These are phyloP conservation scores for Axea sp. DNA, from an alignment of 2,888 invertebrate genomes.

Conservation along the genomic window DNA sequence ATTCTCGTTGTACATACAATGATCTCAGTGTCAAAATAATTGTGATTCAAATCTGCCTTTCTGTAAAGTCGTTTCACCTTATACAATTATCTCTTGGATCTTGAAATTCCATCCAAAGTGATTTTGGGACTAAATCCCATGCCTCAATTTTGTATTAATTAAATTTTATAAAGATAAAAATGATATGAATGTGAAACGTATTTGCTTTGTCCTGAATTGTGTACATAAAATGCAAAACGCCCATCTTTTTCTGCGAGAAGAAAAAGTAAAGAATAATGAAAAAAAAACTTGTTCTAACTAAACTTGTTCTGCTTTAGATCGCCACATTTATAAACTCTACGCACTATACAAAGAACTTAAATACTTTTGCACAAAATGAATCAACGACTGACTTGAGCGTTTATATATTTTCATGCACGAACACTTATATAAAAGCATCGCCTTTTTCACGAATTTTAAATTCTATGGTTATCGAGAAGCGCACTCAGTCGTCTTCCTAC, in stretches of 20 bases:
- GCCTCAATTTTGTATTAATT: constrained; percentile 37
- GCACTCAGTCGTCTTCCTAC: constrained; percentile 25
- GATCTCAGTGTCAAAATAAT: constrained; percentile 41
- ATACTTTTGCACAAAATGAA: constrained; percentile 38
- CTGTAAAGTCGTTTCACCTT: constrained; percentile 32
- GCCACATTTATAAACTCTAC: not conserved
- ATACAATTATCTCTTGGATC: constrained; percentile 34
- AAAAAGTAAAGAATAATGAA: not conserved
- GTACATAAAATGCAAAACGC: constrained; percentile 2
- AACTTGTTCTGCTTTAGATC: constrained; percentile 14
- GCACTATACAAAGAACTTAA: constrained; percentile 8
- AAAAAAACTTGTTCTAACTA: constrained; percentile 5
- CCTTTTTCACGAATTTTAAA: constrained; percentile 14
- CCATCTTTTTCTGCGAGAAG: constrained; percentile 1
- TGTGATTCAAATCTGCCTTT: constrained; percentile 56
- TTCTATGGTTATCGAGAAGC: constrained; percentile 10
- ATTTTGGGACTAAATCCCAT: constrained; percentile 30
- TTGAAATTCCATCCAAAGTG: constrained; percentile 41
- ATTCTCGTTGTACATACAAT: constrained; percentile 35
- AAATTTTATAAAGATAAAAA: constrained; percentile 24
- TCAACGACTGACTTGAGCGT: constrained; percentile 46
- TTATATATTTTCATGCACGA: constrained; percentile 47
- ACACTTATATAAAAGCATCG: constrained; percentile 9
- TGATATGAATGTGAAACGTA: not conserved
- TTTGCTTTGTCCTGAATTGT: constrained; percentile 10